Evolutionary conservation across 2,797 vertebrate genomes (phyloP).

Genomic region (Sebastes minor): DNA sequence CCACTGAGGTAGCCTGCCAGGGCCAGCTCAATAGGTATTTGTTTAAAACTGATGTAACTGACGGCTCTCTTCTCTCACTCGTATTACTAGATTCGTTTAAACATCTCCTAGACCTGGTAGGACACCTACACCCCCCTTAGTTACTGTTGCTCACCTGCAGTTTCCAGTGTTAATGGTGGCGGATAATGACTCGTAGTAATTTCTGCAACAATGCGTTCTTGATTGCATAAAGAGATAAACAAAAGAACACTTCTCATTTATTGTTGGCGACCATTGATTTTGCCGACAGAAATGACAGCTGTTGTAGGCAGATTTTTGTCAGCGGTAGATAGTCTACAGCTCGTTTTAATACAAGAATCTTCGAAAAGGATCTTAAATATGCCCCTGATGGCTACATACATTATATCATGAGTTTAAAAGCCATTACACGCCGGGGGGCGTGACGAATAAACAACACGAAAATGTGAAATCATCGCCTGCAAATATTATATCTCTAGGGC

Average conservation of each 20-base stretch:
- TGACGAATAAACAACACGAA: too few species aligned
- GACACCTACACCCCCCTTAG: neutral
- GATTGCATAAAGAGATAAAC: neutral
- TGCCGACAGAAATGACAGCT: neutral
- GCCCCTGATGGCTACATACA: neutral
- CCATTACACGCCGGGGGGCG: too few species aligned
- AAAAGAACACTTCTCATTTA: neutral
- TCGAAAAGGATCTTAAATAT: neutral
- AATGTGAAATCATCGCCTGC: too few species aligned
- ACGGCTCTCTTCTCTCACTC: neutral
- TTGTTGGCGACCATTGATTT: neutral
- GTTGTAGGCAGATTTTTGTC: too few species aligned
- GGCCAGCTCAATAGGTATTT: neutral
- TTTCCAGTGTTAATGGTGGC: neutral
- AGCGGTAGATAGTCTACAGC: neutral
- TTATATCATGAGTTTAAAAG: too few species aligned
- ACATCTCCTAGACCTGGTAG: neutral
- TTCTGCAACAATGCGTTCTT: neutral
- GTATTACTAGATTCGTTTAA: neutral
- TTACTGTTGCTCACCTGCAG: neutral
- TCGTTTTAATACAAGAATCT: neutral
- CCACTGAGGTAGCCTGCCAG: neutral
- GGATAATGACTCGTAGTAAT: neutral
- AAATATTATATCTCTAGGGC: too few species aligned
- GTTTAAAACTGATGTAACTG: neutral